Conservation (phyloP, 2,113 vertebrate species). For the Mirounga angustirostris region DNA sequence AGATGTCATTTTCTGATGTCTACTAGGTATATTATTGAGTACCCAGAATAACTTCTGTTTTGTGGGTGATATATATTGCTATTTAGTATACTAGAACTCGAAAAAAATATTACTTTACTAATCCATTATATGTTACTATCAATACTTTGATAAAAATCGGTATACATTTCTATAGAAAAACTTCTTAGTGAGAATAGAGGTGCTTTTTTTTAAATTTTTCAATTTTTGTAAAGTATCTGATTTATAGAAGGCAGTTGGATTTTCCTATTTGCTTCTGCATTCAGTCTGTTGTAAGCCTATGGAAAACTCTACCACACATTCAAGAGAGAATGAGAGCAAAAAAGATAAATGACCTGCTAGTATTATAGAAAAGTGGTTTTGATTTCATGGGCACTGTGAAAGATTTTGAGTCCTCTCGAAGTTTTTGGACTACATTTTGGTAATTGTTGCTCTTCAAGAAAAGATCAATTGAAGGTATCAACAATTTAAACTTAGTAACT, state of each 20-base stretch:
- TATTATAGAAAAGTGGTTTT: not conserved
- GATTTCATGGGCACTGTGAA: not conserved
- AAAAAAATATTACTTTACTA: not conserved
- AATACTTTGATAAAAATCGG: not conserved
- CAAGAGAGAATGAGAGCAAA: not conserved
- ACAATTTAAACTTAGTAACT: not conserved
- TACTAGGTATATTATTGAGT: not conserved
- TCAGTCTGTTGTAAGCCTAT: not conserved
- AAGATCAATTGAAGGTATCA: not conserved
- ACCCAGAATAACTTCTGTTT: not conserved
- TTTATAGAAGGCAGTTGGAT: not conserved
- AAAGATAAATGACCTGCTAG: not conserved
- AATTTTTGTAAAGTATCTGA: not conserved
- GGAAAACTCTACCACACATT: not conserved
- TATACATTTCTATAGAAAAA: not conserved
- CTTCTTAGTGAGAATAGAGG: not conserved
- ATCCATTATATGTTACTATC: not conserved
- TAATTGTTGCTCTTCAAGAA: not conserved
- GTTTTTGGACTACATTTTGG: not conserved
- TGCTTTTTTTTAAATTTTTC: not conserved
- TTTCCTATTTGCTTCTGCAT: not conserved
- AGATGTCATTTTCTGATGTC: not conserved
- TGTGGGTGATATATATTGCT: not conserved
- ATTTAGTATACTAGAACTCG: not conserved
- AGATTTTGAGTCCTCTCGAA: not conserved